Conservation (phyloP, 64 coral and sea anemone genomes). For the Stichodactyla helianthus region DNA sequence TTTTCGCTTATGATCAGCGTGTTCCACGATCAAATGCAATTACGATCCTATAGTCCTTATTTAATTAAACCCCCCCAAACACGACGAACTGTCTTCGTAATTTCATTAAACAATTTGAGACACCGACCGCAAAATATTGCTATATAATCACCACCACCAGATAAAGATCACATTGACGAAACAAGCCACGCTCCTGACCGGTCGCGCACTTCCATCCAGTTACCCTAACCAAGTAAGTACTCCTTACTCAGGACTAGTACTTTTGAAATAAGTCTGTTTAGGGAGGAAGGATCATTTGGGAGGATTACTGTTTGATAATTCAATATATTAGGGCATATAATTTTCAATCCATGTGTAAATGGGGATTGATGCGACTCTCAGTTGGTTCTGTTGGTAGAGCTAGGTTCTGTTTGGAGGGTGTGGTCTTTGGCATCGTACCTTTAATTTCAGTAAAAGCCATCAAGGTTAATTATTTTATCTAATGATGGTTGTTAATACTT, state of each 20-base stretch:
- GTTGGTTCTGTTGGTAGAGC: no score
- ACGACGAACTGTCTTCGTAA: neutral
- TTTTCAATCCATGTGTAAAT: no score
- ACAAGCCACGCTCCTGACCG: neutral
- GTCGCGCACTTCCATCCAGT: neutral
- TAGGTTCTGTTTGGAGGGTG: no score
- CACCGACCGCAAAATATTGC: neutral
- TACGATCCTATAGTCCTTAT: neutral
- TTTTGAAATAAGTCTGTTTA: neutral
- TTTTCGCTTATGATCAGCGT: neutral
- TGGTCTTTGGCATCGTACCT: no score
- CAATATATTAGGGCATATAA: no score
- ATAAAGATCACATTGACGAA: neutral
- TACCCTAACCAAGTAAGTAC: neutral
- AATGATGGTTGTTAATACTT: no score
- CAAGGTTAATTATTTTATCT: no score
- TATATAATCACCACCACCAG: neutral
- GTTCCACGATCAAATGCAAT: neutral
- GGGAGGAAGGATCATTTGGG: neutral
- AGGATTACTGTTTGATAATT: no score
- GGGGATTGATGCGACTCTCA: neutral
- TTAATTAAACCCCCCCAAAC: neutral
- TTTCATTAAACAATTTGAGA: constrained; percentile 11
- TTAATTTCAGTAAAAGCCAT: no score
- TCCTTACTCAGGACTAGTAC: neutral